Evolutionary conservation across 2,113 vertebrate species (phyloP).

Genomic region (Tichodroma muraria): DNA sequence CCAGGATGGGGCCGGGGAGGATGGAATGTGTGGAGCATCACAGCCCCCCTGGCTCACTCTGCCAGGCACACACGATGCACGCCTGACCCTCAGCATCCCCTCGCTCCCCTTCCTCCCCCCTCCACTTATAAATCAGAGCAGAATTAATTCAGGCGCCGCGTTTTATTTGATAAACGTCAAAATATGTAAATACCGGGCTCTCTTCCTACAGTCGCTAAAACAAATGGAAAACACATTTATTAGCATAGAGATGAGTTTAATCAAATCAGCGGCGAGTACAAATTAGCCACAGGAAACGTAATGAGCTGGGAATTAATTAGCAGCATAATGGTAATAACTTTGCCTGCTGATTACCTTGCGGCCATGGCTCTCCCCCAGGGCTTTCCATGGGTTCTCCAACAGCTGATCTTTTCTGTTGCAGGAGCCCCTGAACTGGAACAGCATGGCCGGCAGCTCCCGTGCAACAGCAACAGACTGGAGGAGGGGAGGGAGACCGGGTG

Average conservation of each 20-base stretch:
- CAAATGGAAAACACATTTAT: constrained; percentile 85
- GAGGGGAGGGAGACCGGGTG: background rate
- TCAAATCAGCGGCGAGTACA: constrained; percentile 82
- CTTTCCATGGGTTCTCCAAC: constrained; percentile 54
- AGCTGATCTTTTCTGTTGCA: constrained; percentile 57
- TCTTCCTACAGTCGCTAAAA: constrained; percentile 76
- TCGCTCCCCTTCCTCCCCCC: background rate
- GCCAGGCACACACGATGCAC: background rate
- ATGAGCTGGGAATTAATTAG: constrained; percentile 90
- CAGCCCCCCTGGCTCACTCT: background rate
- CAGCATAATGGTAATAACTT: constrained; percentile 78
- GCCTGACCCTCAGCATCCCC: constrained; percentile 43
- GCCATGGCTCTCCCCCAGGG: constrained; percentile 73
- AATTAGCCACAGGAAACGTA: constrained; percentile 84
- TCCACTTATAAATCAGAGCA: constrained; percentile 46
- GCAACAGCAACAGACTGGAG: constrained; percentile 12
- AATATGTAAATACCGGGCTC: constrained; percentile 73
- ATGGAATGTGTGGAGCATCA: background rate
- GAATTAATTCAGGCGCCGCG: constrained; percentile 60
- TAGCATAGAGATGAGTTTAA: constrained; percentile 89
- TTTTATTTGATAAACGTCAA: constrained; percentile 73
- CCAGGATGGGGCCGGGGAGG: background rate
- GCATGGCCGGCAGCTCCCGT: background rate
- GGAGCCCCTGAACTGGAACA: constrained; percentile 43
- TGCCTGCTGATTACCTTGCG: constrained; percentile 78